A percentile compares a stretch with the other conserved stretches of the same genome.
These are phyloP conservation scores for Ciconia nigra DNA, from an alignment of 2,797 vertebrate species.

Conservation along the genomic window DNA sequence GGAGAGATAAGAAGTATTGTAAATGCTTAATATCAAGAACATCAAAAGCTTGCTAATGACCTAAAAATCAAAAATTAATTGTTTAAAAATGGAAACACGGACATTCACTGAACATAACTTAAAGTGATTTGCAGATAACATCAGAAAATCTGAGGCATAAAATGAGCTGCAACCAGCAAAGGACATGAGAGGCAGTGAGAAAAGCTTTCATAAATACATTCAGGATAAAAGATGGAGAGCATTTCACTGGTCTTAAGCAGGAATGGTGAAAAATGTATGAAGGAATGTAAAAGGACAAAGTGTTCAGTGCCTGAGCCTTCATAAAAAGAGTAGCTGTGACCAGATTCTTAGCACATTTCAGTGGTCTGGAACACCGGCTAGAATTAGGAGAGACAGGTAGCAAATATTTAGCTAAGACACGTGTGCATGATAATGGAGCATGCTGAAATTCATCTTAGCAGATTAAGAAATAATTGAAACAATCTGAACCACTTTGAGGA, in stretches of 20 bases:
- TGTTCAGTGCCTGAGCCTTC: not conserved
- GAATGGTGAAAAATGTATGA: not conserved
- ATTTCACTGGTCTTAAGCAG: not conserved
- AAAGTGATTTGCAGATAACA: not conserved
- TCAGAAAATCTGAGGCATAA: slow-evolving; percentile 5
- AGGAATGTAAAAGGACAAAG: not conserved
- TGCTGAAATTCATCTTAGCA: not conserved
- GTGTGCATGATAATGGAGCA: not conserved
- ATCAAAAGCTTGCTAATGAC: slow-evolving; percentile 6
- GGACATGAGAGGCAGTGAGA: not conserved
- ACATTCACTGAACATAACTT: not conserved
- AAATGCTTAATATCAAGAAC: not conserved
- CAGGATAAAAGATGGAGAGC: not conserved
- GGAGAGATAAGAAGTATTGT: not conserved
- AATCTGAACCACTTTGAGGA: not conserved
- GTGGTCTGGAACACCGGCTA: not conserved
- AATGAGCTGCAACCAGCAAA: not conserved
- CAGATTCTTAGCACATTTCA: not conserved
- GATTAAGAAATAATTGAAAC: slow-evolving; percentile 8
- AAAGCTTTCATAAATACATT: not conserved
- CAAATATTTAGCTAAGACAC: not conserved
- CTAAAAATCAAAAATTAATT: slow-evolving; percentile 4
- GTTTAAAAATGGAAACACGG: not conserved
- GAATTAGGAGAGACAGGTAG: not conserved
- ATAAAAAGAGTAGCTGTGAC: not conserved